Evolutionary conservation across 2,888 invertebrate genomes (phyloP).

Genomic region (Zhuqinia jingwanae): DNA sequence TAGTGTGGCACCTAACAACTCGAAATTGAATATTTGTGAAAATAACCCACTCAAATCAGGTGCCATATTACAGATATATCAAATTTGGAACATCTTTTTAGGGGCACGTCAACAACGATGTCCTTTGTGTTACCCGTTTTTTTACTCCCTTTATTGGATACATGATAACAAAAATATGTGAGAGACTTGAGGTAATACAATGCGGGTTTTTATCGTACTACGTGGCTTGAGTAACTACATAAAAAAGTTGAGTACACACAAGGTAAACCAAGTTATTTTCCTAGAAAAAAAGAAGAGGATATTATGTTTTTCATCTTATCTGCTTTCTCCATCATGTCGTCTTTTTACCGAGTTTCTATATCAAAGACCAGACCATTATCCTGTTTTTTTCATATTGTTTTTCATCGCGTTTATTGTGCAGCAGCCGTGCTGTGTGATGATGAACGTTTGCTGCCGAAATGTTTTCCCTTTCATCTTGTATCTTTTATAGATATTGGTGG

Average conservation of each 20-base stretch:
- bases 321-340: neutral
- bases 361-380: neutral
- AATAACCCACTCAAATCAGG: slow-evolving; percentile 32
- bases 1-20: neutral
- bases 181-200: slow-evolving; percentile 34
- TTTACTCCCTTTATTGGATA: slow-evolving; percentile 19
- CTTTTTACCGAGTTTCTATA: slow-evolving; percentile 5
- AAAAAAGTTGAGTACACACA: slow-evolving; percentile 15
- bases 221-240: slow-evolving; percentile 7
- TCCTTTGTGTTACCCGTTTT: slow-evolving; percentile 2
- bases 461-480: too few relatives aligned
- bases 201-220: slow-evolving; percentile 31
- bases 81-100: slow-evolving; percentile 24
- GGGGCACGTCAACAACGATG: neutral
- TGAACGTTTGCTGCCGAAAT: too few relatives aligned
- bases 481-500: too few relatives aligned
- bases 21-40: slow-evolving; percentile 55
- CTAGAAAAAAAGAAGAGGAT: neutral
- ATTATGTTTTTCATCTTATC: neutral
- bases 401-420: neutral
- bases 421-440: too few relatives aligned
- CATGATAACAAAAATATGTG: neutral
- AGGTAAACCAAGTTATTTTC: neutral
- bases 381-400: neutral
- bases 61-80: neutral